These are phyloP conservation scores for Diogma glabrata DNA, from an alignment of 2,888 invertebrate species.

Conservation along the genomic window DNA sequence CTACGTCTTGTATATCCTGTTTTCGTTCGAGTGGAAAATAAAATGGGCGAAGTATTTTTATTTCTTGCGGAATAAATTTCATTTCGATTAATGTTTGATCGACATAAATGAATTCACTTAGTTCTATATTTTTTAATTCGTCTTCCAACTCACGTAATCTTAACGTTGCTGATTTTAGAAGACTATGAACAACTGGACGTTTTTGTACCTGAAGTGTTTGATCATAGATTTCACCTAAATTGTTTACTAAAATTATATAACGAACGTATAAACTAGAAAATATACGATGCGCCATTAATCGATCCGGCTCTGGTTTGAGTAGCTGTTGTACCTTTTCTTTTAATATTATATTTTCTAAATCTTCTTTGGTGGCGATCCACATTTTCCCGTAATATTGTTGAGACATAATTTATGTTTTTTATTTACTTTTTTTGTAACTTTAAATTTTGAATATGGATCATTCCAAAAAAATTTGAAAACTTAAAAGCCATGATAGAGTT, in stretches of 20 bases:
- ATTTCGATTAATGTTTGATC: conserved; percentile 52
- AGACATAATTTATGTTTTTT: conserved; percentile 29
- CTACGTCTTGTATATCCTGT: conserved; percentile 25
- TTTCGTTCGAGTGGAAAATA: conserved; percentile 41
- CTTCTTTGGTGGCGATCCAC: conserved; percentile 38
- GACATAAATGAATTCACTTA: conserved; percentile 50
- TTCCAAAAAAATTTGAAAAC: too few relatives aligned
- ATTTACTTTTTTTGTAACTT: background rate
- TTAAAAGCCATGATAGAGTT: too few relatives aligned
- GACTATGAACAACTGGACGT: conserved; percentile 24
- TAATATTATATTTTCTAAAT: conserved; percentile 32
- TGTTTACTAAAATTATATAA: conserved; percentile 30
- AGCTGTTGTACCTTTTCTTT: conserved; percentile 28
- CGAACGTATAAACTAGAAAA: conserved; percentile 30
- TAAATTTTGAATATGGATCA: conserved; percentile 7
- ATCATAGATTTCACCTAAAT: conserved; percentile 29
- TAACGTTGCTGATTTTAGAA: conserved; percentile 27
- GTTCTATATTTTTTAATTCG: conserved; percentile 40
- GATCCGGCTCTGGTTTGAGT: conserved; percentile 24
- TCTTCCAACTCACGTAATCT: conserved; percentile 43
- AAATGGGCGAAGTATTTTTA: conserved; percentile 42
- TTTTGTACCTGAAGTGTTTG: conserved; percentile 34
- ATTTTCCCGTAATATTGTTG: conserved; percentile 39
- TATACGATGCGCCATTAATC: conserved; percentile 26
- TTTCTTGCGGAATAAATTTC: conserved; percentile 49